Percentiles rank a stretch among this genome's conserved stretches.
Conservation (phyloP, 2,888 invertebrate species). For the Ochropleura plecta region DNA sequence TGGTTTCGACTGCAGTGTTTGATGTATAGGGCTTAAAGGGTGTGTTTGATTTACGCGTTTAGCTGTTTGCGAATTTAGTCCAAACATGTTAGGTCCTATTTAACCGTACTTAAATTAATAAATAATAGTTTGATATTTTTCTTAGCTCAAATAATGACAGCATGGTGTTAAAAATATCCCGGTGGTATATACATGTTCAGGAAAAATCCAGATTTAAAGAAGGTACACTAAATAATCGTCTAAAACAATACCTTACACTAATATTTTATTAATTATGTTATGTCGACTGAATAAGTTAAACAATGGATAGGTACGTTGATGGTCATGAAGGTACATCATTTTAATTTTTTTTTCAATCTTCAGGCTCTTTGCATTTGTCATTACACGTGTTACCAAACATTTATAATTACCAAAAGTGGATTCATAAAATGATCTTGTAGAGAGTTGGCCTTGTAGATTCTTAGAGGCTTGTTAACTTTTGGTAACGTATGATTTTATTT, state of each 20-base stretch:
- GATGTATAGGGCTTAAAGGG: conserved; percentile 52
- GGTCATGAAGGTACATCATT: not conserved
- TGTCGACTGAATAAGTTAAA: not conserved
- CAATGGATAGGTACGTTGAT: not conserved
- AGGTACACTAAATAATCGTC: not conserved
- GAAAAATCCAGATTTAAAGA: too few relatives aligned
- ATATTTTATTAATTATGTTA: conserved; percentile 1
- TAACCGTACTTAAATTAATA: not conserved
- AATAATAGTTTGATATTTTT: not conserved
- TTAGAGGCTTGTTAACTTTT: too few relatives aligned
- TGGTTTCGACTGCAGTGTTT: conserved; percentile 61
- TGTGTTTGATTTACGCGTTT: conserved; percentile 42
- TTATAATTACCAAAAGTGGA: not conserved
- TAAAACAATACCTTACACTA: conserved; percentile 1
- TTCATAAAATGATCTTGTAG: not conserved
- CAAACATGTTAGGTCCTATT: not conserved
- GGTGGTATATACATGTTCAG: not conserved
- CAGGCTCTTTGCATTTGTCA: not conserved
- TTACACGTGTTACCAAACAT: not conserved
- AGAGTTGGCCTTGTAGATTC: too few relatives aligned
- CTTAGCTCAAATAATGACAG: not conserved
- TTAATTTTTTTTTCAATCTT: not conserved
- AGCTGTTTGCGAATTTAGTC: not conserved
- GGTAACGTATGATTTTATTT: too few relatives aligned
- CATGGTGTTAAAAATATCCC: not conserved